Evolutionary conservation across 64 coral and sea anemone species (phyloP).

Genomic region (Montipora efflorescens): DNA sequence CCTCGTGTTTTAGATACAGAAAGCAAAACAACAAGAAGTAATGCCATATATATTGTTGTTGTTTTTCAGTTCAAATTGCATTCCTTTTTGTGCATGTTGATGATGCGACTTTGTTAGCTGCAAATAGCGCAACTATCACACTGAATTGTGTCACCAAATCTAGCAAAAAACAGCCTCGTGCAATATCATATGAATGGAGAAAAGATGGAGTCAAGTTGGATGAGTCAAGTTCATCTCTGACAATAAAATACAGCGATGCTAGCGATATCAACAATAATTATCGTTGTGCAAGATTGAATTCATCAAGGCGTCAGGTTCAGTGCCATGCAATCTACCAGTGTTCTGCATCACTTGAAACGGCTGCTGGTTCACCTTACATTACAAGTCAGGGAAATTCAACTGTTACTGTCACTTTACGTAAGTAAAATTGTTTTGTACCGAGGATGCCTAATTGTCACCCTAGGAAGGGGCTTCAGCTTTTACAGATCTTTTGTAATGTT

Average conservation of each 20-base stretch:
- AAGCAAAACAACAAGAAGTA: too few relatives aligned
- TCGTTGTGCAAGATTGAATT: background rate
- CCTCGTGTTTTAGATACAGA: too few relatives aligned
- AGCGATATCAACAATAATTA: background rate
- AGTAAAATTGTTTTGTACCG: background rate
- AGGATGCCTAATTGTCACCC: background rate
- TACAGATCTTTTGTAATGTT: too few relatives aligned
- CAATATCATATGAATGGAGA: background rate
- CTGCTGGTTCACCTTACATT: background rate
- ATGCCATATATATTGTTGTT: background rate
- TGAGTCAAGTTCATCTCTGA: background rate
- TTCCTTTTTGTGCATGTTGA: background rate
- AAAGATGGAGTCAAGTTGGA: background rate
- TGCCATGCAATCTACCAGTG: constrained; percentile 4
- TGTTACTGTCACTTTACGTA: constrained; percentile 1
- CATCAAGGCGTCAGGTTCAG: background rate
- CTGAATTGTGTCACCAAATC: background rate
- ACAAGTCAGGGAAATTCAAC: background rate
- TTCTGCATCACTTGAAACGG: background rate
- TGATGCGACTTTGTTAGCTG: background rate
- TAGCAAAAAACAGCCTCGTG: background rate
- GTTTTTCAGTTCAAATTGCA: constrained; percentile 11
- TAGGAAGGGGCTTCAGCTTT: background rate
- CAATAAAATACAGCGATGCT: background rate
- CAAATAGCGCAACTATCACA: background rate